phyloP scores from a whole-genome alignment of 1,140 invertebrate species.

The Drosophila ironensis region DNA sequence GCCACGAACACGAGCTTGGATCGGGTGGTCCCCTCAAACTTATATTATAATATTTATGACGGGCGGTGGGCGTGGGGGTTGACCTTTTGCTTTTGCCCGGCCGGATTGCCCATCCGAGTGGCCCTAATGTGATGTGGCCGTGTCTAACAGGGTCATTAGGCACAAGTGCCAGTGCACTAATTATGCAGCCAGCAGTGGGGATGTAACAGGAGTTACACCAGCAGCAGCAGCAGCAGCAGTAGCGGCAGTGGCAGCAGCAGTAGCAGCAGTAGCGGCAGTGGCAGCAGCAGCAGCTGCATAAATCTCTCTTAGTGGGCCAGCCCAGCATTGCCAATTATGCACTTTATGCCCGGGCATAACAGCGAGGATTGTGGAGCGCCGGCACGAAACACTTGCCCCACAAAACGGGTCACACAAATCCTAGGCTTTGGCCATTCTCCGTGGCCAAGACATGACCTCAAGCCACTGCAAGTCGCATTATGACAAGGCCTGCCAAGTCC shows the following conservation, averaged over 20 bases:
- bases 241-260: not conserved
- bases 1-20: not conserved
- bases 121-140: slow-evolving; percentile 38
- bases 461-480: slow-evolving; percentile 62
- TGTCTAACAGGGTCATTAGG: slow-evolving; percentile 79
- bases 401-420: slow-evolving; percentile 63
- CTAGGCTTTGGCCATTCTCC: not conserved
- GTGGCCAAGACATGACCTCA: slow-evolving; percentile 36
- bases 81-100: slow-evolving; percentile 28
- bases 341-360: slow-evolving; percentile 51
- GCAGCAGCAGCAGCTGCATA: slow-evolving; percentile 34
- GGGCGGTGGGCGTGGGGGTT: slow-evolving; percentile 29
- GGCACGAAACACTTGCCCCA: slow-evolving; percentile 31
- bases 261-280: not conserved
- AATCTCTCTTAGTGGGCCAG: slow-evolving; percentile 52
- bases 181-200: slow-evolving; percentile 52
- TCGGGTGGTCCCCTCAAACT: not conserved
- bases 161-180: slow-evolving; percentile 79
- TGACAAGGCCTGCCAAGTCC: slow-evolving; percentile 45
- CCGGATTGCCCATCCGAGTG: slow-evolving; percentile 4
- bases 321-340: slow-evolving; percentile 74
- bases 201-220: too few relatives aligned
- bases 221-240: slow-evolving; percentile 1
- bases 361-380: not conserved
- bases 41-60: slow-evolving; percentile 62